Evolutionary conservation across 1,140 invertebrate genomes (phyloP).

Genomic region (Drosophila mayri): DNA sequence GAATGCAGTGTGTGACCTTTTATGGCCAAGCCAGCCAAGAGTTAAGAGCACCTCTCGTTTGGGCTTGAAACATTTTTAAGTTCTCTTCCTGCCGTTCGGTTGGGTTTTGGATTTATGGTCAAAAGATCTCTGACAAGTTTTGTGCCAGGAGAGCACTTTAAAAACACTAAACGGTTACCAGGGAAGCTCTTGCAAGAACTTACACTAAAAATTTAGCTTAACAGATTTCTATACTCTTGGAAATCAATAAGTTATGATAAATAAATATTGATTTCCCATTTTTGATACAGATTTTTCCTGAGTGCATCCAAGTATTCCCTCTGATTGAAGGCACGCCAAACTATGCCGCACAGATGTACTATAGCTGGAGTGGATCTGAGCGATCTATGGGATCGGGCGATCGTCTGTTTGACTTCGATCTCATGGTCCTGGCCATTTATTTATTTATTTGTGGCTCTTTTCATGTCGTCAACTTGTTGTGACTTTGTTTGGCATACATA

Average conservation of each 20-base stretch:
- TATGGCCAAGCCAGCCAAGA: constrained; percentile 38
- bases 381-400: constrained; percentile 53
- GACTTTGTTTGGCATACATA: constrained; percentile 84
- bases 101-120: constrained; percentile 58
- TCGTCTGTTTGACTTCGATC: constrained; percentile 39
- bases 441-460: constrained; percentile 65
- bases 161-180: constrained; percentile 70
- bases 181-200: constrained; percentile 29
- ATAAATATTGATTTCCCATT: background rate
- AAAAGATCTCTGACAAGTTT: constrained; percentile 56
- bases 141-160: constrained; percentile 49
- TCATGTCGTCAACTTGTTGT: constrained; percentile 77
- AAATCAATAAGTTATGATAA: background rate
- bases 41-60: constrained; percentile 18
- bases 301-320: constrained; percentile 30
- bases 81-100: constrained; percentile 43
- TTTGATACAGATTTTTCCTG: background rate
- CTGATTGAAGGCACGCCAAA: constrained; percentile 72
- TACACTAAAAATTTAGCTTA: constrained; percentile 1
- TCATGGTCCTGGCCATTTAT: constrained; percentile 56
- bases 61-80: constrained; percentile 59
- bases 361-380: constrained; percentile 11
- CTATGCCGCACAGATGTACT: constrained; percentile 47
- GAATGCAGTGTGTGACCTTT: constrained; percentile 62
- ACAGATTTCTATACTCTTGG: background rate